phyloP scores from a whole-genome alignment of 2,113 vertebrate species.

The Tauraco erythrolophus region DNA sequence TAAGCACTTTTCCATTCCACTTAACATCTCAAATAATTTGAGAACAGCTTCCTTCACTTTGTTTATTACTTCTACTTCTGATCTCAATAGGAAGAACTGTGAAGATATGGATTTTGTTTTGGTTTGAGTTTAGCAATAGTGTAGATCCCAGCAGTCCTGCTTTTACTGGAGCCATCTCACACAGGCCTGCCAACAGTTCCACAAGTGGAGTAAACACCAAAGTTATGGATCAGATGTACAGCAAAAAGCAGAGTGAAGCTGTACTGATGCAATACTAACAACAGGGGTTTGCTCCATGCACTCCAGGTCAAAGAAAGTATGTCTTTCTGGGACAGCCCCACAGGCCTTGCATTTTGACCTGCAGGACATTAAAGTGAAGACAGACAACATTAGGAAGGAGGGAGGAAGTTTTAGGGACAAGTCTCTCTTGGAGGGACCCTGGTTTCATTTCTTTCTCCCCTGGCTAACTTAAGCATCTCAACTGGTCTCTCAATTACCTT shows the following conservation, averaged over 20 bases:
- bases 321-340: neutral
- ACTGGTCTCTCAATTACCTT: neutral
- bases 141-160: constrained; percentile 30
- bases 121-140: constrained; percentile 13
- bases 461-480: neutral
- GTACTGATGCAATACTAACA: neutral
- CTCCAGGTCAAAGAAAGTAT: neutral
- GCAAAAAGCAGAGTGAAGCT: neutral
- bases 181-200: neutral
- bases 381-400: neutral
- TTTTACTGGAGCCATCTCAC: constrained; percentile 41
- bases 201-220: neutral
- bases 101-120: neutral
- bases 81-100: constrained; percentile 4
- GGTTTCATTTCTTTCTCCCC: neutral
- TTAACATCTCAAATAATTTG: constrained; percentile 6
- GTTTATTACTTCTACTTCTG: constrained; percentile 15
- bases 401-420: neutral
- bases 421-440: neutral
- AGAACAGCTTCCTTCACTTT: neutral
- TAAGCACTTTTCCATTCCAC: neutral
- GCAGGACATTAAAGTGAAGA: neutral
- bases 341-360: neutral
- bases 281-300: neutral
- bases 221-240: neutral